Base-by-base conservation (phyloP, 2,888 invertebrate genomes). In the Miltochrista miniata region DNA sequence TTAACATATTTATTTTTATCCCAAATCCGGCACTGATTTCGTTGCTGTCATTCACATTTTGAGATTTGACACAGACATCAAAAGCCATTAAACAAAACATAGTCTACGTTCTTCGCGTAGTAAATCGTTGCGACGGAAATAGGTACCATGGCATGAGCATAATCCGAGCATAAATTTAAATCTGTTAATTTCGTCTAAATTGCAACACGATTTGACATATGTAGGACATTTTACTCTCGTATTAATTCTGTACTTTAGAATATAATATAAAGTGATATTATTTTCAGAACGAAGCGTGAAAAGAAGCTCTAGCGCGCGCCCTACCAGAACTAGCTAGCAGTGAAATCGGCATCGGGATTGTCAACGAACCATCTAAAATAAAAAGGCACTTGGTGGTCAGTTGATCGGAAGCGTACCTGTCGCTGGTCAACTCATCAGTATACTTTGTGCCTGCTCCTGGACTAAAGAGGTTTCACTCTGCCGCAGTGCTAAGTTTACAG, bases 1-100 rank as follows among this genome's bases (percentile, higher is more conserved):
- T 18, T 24, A n/a, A 33, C 18, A n/a, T 24, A 43, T 43, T 43
- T 43, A 43, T 43, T 43, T 43, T 43, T 43, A 43, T 13, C 34
- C 12, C 7, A 8, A 15, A 11, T 15, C 15, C 11, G 24, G 11
- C n/a, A 38, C 18, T 7, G 18, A 24, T 38, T n/a, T 7, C 11
- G 38, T 18, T 18, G n/a, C 38, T 38, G 36, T 36, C 36, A 36
- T 36, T 36, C 36, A n/a, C n/a, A n/a, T n/a, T n/a, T n/a, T n/a
- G n/a, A n/a, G 12, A n/a, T 24, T 38, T 24, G 18, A 38, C 18
- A 24, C 18, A 18, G 38, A 38, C 38, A 38, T 38, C 36, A 18
- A 38, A 38, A 18, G 11, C 10, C 11, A 37, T 2, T 8, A 13
- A 31, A 33, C 18, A 8, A 35, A 35, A 43, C 18, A 12, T 18